Conservation (phyloP, 2,113 vertebrate genomes). For the Reinhardtius hippoglossoides region DNA sequence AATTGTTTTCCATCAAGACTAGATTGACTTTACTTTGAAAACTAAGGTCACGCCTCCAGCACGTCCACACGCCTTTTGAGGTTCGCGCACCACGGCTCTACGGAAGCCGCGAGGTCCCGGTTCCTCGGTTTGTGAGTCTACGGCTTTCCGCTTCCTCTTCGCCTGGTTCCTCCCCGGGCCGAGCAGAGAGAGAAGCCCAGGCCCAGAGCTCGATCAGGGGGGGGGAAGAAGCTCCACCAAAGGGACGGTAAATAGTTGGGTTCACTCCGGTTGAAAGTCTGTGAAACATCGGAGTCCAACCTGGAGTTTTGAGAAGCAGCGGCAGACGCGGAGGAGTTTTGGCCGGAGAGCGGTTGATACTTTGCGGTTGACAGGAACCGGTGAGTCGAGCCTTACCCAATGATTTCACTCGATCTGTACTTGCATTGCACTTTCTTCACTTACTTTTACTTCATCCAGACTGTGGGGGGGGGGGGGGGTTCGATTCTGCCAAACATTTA, state of each 20-base stretch:
- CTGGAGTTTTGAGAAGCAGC: conserved; percentile 12
- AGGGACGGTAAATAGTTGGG: background rate
- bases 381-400: conserved; percentile 43
- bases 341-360: conserved; percentile 13
- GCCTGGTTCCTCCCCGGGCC: conserved; percentile 49
- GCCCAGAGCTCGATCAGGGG: background rate
- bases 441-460: background rate
- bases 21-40: no score
- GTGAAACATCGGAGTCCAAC: conserved; percentile 36
- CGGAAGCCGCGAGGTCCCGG: conserved; percentile 45
- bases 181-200: background rate
- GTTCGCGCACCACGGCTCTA: conserved; percentile 24
- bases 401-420: background rate
- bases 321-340: conserved; percentile 39
- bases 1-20: no score
- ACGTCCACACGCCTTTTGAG: conserved; percentile 24
- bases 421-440: background rate
- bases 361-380: conserved; percentile 55
- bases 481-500: no score
- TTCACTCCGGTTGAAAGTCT: background rate
- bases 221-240: background rate
- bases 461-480: no score
- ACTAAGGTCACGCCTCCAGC: no score
- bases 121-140: background rate
- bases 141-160: conserved; percentile 67